A percentile compares a stretch with the other conserved stretches of the same genome.
These are phyloP conservation scores for Teleiodes luculella DNA, from an alignment of 2,888 invertebrate genomes.

Conservation along the genomic window DNA sequence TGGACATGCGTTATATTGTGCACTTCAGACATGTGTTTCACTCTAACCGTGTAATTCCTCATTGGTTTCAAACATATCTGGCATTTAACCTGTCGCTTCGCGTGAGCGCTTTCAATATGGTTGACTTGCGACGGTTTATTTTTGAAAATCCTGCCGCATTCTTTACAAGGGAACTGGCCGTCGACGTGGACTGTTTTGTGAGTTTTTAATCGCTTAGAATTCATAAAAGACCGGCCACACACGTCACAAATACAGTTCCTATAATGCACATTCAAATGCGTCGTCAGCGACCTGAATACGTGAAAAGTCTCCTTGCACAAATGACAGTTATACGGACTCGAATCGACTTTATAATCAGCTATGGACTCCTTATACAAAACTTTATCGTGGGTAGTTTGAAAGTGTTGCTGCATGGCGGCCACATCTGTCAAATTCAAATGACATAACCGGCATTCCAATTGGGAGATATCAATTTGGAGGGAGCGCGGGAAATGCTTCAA, in stretches of 20 bases:
- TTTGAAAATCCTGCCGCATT: slow-evolving; percentile 58
- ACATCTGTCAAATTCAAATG: slow-evolving; percentile 49
- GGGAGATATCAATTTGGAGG: slow-evolving; percentile 62
- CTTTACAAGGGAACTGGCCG: slow-evolving; percentile 52
- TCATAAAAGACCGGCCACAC: slow-evolving; percentile 72
- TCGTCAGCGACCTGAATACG: slow-evolving; percentile 59
- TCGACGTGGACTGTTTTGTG: slow-evolving; percentile 71
- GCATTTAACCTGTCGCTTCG: slow-evolving; percentile 55
- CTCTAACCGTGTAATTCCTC: slow-evolving; percentile 66
- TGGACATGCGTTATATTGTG: slow-evolving; percentile 63
- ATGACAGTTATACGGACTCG: slow-evolving; percentile 56
- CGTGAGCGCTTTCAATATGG: slow-evolving; percentile 61
- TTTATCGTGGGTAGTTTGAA: slow-evolving; percentile 48
- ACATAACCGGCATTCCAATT: slow-evolving; percentile 56
- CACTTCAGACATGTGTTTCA: slow-evolving; percentile 65
- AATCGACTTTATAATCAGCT: slow-evolving; percentile 61
- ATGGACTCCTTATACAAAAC: slow-evolving; percentile 61
- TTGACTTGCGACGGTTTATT: slow-evolving; percentile 57
- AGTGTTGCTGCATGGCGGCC: slow-evolving; percentile 48
- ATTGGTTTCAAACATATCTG: slow-evolving; percentile 62
- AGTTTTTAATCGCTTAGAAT: slow-evolving; percentile 67
- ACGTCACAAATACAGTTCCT: slow-evolving; percentile 71
- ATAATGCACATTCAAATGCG: slow-evolving; percentile 72
- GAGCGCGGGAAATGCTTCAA: slow-evolving; percentile 62
- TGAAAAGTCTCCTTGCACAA: slow-evolving; percentile 56